A percentile compares a stretch with the other conserved stretches of the same genome.
Conservation (phyloP, 2,113 vertebrate species). For the Tinamus guttatus region DNA sequence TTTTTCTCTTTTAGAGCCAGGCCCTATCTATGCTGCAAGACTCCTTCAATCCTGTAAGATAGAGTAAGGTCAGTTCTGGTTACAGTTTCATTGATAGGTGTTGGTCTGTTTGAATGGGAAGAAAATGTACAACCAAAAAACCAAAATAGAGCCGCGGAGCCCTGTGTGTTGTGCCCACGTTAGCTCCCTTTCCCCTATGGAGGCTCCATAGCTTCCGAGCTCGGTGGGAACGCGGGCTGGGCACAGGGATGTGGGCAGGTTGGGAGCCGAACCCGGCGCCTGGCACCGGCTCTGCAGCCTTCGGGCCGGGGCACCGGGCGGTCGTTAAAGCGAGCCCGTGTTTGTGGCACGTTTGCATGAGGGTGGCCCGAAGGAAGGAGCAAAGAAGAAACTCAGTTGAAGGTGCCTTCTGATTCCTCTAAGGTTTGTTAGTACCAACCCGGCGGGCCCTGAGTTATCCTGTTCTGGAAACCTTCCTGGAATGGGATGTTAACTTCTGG, state of each 20-base stretch:
- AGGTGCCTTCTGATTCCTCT: neutral
- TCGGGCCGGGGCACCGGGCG: neutral
- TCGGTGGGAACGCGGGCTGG: neutral
- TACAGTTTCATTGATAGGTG: constrained; percentile 16
- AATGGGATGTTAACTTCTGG: neutral
- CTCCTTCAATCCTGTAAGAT: constrained; percentile 55
- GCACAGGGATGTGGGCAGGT: neutral
- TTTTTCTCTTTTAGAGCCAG: constrained; percentile 68
- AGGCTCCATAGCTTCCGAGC: neutral
- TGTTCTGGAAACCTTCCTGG: neutral
- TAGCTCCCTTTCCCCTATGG: fast-evolving
- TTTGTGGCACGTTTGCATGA: neutral
- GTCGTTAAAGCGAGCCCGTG: neutral
- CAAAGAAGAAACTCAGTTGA: neutral
- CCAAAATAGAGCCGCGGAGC: neutral
- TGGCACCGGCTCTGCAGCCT: neutral
- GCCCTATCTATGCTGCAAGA: constrained; percentile 67
- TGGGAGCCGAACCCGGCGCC: neutral
- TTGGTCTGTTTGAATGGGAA: neutral
- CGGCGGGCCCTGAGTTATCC: neutral
- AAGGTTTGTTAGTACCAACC: neutral
- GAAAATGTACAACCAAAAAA: neutral
- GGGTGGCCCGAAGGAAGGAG: neutral
- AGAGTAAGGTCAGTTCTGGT: constrained; percentile 63
- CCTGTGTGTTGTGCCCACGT: neutral